These are phyloP conservation scores for Tenualosa thibaudeaui DNA, from an alignment of 2,797 vertebrate species.

Conservation along the genomic window DNA sequence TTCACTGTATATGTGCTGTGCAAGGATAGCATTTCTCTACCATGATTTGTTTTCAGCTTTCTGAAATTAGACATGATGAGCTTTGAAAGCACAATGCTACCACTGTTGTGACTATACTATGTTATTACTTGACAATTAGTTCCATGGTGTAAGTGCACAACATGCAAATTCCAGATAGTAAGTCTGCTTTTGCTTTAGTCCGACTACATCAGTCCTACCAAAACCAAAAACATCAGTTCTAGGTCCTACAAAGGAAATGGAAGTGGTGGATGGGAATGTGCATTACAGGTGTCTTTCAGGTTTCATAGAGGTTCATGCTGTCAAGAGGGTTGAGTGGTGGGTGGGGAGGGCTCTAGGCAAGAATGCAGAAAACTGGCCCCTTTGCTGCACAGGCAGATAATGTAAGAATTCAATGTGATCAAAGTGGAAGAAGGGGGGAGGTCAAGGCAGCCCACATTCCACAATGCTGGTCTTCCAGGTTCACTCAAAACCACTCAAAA, in stretches of 20 bases:
- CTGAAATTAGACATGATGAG: neutral
- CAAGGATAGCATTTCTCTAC: neutral
- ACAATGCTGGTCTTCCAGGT: slow-evolving; percentile 21
- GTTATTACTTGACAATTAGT: too few species aligned
- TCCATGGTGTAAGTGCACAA: neutral
- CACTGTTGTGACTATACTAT: too few species aligned
- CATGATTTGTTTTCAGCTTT: neutral
- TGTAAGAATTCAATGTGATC: slow-evolving; percentile 52
- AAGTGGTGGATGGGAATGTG: neutral
- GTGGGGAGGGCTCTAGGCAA: slow-evolving; percentile 30
- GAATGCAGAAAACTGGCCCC: slow-evolving; percentile 47
- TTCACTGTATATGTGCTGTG: neutral
- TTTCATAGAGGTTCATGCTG: neutral
- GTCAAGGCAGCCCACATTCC: slow-evolving; percentile 9
- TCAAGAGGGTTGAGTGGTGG: slow-evolving; percentile 13
- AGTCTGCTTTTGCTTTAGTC: neutral
- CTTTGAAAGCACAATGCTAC: neutral
- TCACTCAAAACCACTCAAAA: slow-evolving; percentile 11
- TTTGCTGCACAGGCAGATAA: slow-evolving; percentile 44
- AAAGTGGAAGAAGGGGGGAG: slow-evolving; percentile 39
- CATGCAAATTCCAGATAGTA: neutral
- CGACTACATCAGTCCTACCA: neutral
- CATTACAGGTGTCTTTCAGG: neutral
- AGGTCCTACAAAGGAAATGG: neutral
- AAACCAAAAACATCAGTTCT: neutral